Conservation (phyloP, 1,140 invertebrate genomes). For the Drosophila bipectinata region DNA sequence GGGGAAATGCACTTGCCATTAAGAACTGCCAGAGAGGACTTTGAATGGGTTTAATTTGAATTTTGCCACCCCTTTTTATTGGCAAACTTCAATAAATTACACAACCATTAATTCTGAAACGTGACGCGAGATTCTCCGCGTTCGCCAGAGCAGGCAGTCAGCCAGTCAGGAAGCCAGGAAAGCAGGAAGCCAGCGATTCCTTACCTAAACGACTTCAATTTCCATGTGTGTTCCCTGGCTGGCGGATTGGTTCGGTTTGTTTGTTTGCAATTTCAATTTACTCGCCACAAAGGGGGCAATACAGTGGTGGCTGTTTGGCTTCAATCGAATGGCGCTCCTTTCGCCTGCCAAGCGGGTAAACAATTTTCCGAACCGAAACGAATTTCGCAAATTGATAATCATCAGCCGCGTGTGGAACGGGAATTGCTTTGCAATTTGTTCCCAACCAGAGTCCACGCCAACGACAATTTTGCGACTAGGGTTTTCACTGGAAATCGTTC, state of each 20-base stretch:
- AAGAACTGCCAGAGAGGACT: constrained; percentile 21
- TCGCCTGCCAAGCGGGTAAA: constrained; percentile 39
- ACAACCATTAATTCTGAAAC: constrained; percentile 61
- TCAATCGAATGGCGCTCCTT: constrained; percentile 3
- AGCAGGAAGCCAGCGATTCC: constrained; percentile 47
- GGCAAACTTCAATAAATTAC: constrained; percentile 64
- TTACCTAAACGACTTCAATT: constrained; percentile 60
- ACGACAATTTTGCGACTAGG: neutral
- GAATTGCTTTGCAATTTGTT: constrained; percentile 21
- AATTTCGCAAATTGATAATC: constrained; percentile 72
- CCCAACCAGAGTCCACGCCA: neutral
- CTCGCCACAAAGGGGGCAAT: constrained; percentile 18
- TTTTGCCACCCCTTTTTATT: constrained; percentile 51
- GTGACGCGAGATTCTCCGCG: constrained; percentile 7
- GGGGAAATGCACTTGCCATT: constrained; percentile 57
- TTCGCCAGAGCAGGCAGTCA: constrained; percentile 21
- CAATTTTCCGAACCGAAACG: constrained; percentile 54
- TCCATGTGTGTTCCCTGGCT: constrained; percentile 45
- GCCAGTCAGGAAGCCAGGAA: constrained; percentile 41
- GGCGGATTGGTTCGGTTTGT: constrained; percentile 10
- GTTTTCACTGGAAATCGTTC: constrained; percentile 2
- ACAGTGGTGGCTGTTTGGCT: neutral
- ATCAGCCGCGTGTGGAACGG: constrained; percentile 25
- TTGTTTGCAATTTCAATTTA: constrained; percentile 67
- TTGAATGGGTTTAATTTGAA: constrained; percentile 54